Evolutionary conservation across 1,140 invertebrate genomes (phyloP).

Genomic region (Bombus sylvicola): DNA sequence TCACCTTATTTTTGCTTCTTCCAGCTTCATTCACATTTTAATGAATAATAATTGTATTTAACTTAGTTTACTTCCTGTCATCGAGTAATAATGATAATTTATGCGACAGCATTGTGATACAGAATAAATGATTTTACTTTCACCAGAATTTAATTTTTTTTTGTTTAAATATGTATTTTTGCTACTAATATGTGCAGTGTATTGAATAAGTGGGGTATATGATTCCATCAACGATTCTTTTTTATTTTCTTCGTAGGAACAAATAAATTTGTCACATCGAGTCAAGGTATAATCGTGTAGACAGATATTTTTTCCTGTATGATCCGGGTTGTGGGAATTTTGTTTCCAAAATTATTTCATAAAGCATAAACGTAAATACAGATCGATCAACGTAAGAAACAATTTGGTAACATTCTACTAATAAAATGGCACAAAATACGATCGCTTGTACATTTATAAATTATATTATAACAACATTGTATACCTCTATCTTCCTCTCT

Average conservation of each 20-base stretch:
- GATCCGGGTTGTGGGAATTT: conserved; percentile 26
- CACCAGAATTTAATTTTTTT: not conserved
- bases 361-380: conserved; percentile 49
- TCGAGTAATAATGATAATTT: conserved; percentile 45
- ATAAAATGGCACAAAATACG: conserved; percentile 75
- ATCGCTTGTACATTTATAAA: conserved; percentile 67
- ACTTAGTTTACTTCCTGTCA: conserved; percentile 18
- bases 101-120: conserved; percentile 43
- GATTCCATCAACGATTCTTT: conserved; percentile 60
- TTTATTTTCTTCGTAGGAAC: conserved; percentile 75
- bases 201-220: not conserved
- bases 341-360: conserved; percentile 37
- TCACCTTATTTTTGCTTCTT: conserved; percentile 28
- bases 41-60: conserved; percentile 11
- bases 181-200: not conserved
- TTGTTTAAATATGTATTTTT: not conserved
- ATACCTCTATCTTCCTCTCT: conserved; percentile 57
- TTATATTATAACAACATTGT: conserved; percentile 69
- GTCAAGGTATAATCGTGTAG: conserved; percentile 66
- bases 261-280: conserved; percentile 76
- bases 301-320: conserved; percentile 58
- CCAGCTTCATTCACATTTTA: conserved; percentile 56
- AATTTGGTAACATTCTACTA: conserved; percentile 57
- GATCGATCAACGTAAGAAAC: conserved; percentile 49
- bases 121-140: conserved; percentile 28